phyloP scores from a whole-genome alignment of 23 tunicate genomes.

The Phallusia fumigata region DNA sequence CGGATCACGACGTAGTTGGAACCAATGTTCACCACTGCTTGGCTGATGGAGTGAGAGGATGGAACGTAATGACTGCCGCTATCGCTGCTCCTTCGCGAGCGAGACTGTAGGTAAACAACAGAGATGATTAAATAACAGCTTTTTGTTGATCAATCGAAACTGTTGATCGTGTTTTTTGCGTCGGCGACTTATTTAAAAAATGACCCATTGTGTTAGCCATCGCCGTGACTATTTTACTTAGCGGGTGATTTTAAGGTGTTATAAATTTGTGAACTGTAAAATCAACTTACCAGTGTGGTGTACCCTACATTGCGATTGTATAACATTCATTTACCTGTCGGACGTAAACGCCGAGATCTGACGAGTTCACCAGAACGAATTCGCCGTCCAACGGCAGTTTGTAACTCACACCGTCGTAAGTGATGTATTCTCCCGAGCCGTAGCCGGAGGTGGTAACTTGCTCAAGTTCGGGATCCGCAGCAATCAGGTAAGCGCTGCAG shows the following conservation, averaged over 20 bases:
- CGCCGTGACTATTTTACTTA: too few species aligned
- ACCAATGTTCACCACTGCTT: conserved; percentile 1
- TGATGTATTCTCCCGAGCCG: conserved; percentile 32
- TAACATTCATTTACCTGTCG: conserved; percentile 18
- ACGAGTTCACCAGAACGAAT: conserved; percentile 11
- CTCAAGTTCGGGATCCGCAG: conserved; percentile 6
- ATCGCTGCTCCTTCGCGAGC: neutral
- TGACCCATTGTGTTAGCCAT: too few species aligned
- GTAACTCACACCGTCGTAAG: conserved; percentile 30
- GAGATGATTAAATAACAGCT: neutral
- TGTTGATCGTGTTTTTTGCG: too few species aligned
- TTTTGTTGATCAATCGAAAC: neutral
- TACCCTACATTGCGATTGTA: neutral
- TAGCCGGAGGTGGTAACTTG: conserved; percentile 34
- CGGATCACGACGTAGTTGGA: conserved; percentile 1
- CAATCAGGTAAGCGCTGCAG: conserved; percentile 24
- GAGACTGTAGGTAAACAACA: neutral
- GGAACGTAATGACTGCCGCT: neutral
- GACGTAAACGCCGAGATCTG: conserved; percentile 19
- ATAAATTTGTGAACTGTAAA: too few species aligned
- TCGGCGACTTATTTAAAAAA: too few species aligned
- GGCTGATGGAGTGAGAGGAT: conserved; percentile 17
- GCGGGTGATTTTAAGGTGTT: too few species aligned
- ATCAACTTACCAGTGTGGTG: too few species aligned
- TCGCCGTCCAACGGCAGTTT: conserved; percentile 25